These are phyloP conservation scores for Octopus bimaculoides DNA, from an alignment of 1,140 invertebrate species.

Conservation along the genomic window DNA sequence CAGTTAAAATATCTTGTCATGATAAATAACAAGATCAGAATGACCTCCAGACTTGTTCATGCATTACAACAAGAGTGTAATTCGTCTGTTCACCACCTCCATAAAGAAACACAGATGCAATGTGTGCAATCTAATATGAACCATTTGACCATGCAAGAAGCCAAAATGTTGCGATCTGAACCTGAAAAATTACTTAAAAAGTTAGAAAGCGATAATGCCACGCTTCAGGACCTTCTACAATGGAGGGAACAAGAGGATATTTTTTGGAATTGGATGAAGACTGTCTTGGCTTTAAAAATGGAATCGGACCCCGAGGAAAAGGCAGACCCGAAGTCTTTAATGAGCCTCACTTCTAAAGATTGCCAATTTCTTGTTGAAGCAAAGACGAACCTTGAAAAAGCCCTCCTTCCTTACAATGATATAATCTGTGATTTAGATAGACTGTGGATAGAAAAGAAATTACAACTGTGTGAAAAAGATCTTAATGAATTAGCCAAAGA, in stretches of 20 bases:
- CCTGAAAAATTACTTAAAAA: neutral
- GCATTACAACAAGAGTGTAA: neutral
- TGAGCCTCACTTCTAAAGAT: no score
- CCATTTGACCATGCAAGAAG: neutral
- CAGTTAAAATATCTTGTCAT: neutral
- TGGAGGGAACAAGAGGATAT: neutral
- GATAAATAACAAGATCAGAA: neutral
- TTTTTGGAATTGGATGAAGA: slow-evolving; percentile 6
- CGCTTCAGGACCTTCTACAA: neutral
- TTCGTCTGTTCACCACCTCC: neutral
- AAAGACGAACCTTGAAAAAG: no score
- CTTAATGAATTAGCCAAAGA: no score
- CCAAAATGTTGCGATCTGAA: neutral
- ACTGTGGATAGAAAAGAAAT: no score
- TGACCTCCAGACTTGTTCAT: neutral
- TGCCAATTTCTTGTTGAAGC: no score
- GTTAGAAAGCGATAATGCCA: neutral
- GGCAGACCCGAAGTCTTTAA: no score
- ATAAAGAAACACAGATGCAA: neutral
- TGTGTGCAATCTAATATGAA: neutral
- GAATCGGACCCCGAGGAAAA: no score
- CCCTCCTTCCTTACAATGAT: no score
- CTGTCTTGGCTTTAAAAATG: neutral
- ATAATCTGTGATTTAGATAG: no score
- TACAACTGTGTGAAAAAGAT: no score